Base-by-base conservation (phyloP, 2,888 invertebrate species). In the Corbicula japonica region DNA sequence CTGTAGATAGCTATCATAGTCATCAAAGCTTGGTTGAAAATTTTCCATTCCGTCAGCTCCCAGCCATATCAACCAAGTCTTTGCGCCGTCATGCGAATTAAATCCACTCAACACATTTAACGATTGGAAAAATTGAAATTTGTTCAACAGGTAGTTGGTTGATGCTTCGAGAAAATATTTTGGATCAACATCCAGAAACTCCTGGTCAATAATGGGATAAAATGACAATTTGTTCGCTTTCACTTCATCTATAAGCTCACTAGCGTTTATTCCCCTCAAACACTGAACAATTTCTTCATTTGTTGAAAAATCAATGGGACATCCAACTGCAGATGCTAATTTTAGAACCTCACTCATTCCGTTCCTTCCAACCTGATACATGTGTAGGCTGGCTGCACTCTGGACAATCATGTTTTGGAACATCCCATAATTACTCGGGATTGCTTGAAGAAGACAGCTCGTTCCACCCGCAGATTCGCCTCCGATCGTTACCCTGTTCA, bases 391-490 rank as follows among this genome's bases (percentile, higher is more conserved):
- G 15, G 26, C 28, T 23, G 10, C 23, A 21, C 50, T n/a, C 10
- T 50, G 50, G 12, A 50, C 50, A 15, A 50, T 12, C 10, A 50
- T 4, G 23, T 28, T 50, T 50, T 50, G 50, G n/a, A 50, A 50
- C 26, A 50, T 10, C 3, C 50, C 50, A 26, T 50, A 6, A n/a
- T 50, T 50, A 3, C 15, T 4, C 8, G 50, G 50, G 28, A 50
- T 26, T 15, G 4, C 50, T 2, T 15, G 50, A 50, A 50, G 23
- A 23, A n/a, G 10, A 8, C 26, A 6, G 28, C 50, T 50, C 28
- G 28, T 26, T 2, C 15, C 50, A 2, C 50, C 50, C 23, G 26
- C 50, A 23, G 50, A 50, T 21, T 3, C 10, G 21, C 50, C 50
- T 8, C 23, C 12, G 10, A 50, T 21, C 4, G 50, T 23, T 5